Evolutionary conservation across 2,113 vertebrate genomes (phyloP), one percentile per base, ranked within the genome.

Genomic region (Phyllopteryx taeniolatus): DNA sequence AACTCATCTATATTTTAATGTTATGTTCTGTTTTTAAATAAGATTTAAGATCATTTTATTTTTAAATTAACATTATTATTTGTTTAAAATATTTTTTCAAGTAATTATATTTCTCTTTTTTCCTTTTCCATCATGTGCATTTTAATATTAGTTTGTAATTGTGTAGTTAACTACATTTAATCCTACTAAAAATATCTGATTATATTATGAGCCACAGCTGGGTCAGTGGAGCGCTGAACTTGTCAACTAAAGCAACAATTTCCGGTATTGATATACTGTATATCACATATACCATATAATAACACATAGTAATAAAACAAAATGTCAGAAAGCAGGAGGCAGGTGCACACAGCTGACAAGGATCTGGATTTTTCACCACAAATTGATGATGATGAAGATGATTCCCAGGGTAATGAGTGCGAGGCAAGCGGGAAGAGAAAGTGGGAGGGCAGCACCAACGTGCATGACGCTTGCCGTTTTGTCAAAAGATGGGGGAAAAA

Each of bases 331-430:
- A 72, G 63, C 82, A 83, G 80, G 73, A 84, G 80, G 59, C 86
- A 88, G 85, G 82, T 87, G 89, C 83, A 73, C 44, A 9, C 53
- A 78, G 80, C 71, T 81, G 83, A 90, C 88, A 79, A 81, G 63
- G 79, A 86, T 85, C 85, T 86, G 88, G 80, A 84, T 60, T 68
- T 42, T 83, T 90, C 82, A 73, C 79, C 31, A 3, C 59, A 61
- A 61, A 61, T 35, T 27, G 64, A 79, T 71, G 83, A 85, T 73
- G 82, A 84, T 84, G 86, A 89, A 47, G 44, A 47, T 47, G n/a
- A 14, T 43, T 65, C 53, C 83, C 84, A 84, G 78, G 39, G 43
- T 83, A 83, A 64, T 69, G 61, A 57, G 44, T 19, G 78, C 68
- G 27, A 76, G 72, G 56, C 42, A 22, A 75, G 17, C 64, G 71